Percentiles rank a stretch among this genome's conserved stretches.
Evolutionary conservation across 2,113 vertebrate genomes (phyloP).

Genomic region (Pionites leucogaster): DNA sequence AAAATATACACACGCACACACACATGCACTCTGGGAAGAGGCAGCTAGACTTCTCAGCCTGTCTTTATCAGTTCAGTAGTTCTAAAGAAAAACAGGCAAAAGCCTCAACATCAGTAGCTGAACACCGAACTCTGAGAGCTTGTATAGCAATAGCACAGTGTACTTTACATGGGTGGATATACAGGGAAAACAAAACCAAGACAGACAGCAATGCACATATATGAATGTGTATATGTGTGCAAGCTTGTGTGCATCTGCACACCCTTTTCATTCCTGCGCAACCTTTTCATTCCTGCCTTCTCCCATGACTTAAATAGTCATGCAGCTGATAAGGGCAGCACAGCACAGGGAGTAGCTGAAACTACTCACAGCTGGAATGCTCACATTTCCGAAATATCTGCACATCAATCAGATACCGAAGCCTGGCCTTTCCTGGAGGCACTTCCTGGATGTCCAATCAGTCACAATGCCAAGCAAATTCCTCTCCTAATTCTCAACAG

Average conservation of each 20-base stretch:
- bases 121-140: fast-evolving
- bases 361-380: not conserved
- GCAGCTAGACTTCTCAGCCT: slow-evolving; percentile 1
- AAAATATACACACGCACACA: not conserved
- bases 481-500: not conserved
- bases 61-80: slow-evolving; percentile 39
- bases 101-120: not conserved
- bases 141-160: not conserved
- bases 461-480: not conserved
- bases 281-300: not conserved
- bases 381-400: not conserved
- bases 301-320: not conserved
- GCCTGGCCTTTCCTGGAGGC: not conserved
- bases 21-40: not conserved
- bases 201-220: not conserved
- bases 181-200: not conserved
- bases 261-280: not conserved
- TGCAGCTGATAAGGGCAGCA: not conserved
- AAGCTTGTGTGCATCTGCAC: not conserved
- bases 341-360: not conserved
- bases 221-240: fast-evolving
- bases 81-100: slow-evolving; percentile 36
- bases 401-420: not conserved
- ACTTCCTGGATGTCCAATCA: not conserved
- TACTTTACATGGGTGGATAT: not conserved